Evolutionary conservation across 2,888 invertebrate genomes (phyloP).

Genomic region (Heliconius hortense): DNA sequence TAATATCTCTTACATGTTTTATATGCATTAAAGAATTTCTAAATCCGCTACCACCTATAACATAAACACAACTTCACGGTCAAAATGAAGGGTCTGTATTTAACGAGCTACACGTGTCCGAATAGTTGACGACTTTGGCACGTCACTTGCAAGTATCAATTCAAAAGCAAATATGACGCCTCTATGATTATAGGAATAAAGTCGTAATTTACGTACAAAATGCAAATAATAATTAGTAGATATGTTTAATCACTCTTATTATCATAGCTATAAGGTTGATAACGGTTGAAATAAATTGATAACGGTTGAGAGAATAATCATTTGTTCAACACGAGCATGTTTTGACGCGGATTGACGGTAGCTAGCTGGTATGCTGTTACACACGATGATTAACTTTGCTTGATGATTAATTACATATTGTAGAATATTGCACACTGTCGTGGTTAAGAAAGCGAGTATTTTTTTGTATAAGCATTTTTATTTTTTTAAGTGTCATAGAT

Average conservation of each 20-base stretch:
- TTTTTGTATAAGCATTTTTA: background rate
- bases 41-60: slow-evolving; percentile 34
- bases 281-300: slow-evolving; percentile 22
- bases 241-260: slow-evolving; percentile 17
- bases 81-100: slow-evolving; percentile 53
- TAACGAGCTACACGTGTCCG: slow-evolving; percentile 60
- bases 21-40: background rate
- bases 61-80: slow-evolving; percentile 36
- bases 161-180: slow-evolving; percentile 18
- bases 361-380: slow-evolving; percentile 16
- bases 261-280: background rate
- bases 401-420: slow-evolving; percentile 32
- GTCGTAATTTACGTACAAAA: slow-evolving; percentile 18
- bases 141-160: slow-evolving; percentile 51
- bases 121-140: slow-evolving; percentile 51
- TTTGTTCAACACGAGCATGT: slow-evolving; percentile 38
- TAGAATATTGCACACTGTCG: background rate
- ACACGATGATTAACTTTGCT: slow-evolving; percentile 29
- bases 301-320: slow-evolving; percentile 32
- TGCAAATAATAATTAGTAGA: slow-evolving; percentile 16
- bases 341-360: slow-evolving; percentile 39
- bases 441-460: background rate
- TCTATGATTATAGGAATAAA: slow-evolving; percentile 16
- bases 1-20: background rate
- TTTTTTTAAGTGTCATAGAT: background rate